Evolutionary conservation across 2,888 invertebrate species (phyloP), one percentile per base, ranked within the genome.

Genomic region (Malthinus seriepunctatus): DNA sequence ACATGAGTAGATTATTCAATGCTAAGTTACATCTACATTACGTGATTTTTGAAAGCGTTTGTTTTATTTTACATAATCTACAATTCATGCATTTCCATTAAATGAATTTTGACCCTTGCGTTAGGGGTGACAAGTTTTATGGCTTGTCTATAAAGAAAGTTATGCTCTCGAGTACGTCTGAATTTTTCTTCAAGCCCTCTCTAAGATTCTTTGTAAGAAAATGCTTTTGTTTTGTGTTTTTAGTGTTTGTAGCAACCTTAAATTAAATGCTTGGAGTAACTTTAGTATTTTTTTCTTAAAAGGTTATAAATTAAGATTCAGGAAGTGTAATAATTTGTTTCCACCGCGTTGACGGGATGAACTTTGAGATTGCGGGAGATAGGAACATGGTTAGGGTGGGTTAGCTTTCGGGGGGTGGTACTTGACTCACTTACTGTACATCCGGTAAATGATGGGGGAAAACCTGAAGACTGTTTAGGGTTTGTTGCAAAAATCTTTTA

Each of bases 261-360:
- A 39, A 39, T 39, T 39, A 39, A 39, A 14, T 39, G 39, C 39
- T 39, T 39, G 7, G 39, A 12, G 12, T 39, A 46, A 23, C 46
- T 9, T n/a, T 10, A 31, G 23, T n/a, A 46, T 32, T 32, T 32
- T 46, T 46, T 32, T 8, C 39, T n/a, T 23, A 23, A 23, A 23
- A 23, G 23, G 23, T 42, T 51, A 9, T 14, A 64, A 64, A 65
- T 66, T 64, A 66, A 60, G 62, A 63, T 50, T 33, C 56, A 70
- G 72, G 73, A 73, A 71, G 73, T 72, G 74, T 70, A 73, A 73
- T 75, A 74, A 75, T 75, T 75, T 73, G 73, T 71, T 69, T 70
- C 69, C 71, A 67, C 66, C 64, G 69, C 67, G 73, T 65, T 71
- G 71, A 72, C 71, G 69, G 71, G 72, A 73, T 68, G 72, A 69